Evolutionary conservation across 2,888 invertebrate genomes (phyloP), one percentile per base, ranked within the genome.

Genomic region (Watsonalla cultraria): DNA sequence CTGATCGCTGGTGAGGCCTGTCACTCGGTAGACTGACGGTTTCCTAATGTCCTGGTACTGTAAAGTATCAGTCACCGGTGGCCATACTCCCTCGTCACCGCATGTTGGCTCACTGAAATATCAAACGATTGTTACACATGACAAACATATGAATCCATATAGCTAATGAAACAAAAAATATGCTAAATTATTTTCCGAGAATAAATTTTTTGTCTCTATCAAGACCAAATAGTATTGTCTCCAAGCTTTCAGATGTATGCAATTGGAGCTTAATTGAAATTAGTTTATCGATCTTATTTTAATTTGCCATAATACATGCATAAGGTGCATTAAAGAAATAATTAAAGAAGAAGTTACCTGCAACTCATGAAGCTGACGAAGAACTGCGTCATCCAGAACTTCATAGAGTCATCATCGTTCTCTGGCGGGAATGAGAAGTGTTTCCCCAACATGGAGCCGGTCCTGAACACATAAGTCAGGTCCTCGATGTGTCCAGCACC

Each of bases 401-500:
- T 76, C 78, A 86, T 83, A 2, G 54, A 24, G 7, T 70, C 66
- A 54, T 85, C 82, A 5, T 58, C 56, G 8, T 42, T 60, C 4
- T 63, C 51, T 0, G 70, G 65, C 6, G 67, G 64, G 11, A 56
- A 58, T 11, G 72, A 65, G 0, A 57, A 54, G 7, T 66, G 60
- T 0, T 55, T 42, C 0, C 62, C 66, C 34, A 77, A 55, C 52
- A 79, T 62, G 1, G 81, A 77, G 62, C 84, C 85, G 0, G 74
- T 70, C 51, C 72, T 74, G 60, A 93, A 92, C 8, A 93, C 65
- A 59, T 92, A 93, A 0, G 92, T 92, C 69, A 92, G 65, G 69
- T 93, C 93, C 65, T 93, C 93, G 1, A 91, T 85, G 58, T 93
- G 93, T n/a, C 89, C 92, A 5, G 91, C 92, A 7, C 93, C 93